phyloP scores from a whole-genome alignment of 2,797 vertebrate genomes.

The Pagetopsis macropterus region DNA sequence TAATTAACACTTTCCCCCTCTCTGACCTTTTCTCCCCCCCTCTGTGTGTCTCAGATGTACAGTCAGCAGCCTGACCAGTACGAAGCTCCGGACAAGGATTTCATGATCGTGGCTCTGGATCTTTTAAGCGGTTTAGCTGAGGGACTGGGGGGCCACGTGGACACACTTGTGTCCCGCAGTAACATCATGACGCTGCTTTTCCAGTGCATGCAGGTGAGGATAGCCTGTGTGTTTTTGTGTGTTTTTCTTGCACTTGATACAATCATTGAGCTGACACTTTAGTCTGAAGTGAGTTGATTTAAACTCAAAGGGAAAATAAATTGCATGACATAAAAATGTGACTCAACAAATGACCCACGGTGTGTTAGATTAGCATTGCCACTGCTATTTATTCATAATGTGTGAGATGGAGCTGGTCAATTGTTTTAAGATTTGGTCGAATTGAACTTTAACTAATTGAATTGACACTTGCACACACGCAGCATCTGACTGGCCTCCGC shows the following conservation, averaged over 20 bases:
- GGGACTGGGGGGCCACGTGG: slow-evolving; percentile 90
- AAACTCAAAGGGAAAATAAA: background rate
- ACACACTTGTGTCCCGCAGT: slow-evolving; percentile 91
- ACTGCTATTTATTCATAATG: background rate
- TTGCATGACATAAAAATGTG: background rate
- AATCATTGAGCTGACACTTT: background rate
- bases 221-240: slow-evolving; percentile 15
- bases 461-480: background rate
- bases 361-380: background rate
- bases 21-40: background rate
- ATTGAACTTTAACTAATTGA: background rate
- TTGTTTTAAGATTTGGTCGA: background rate
- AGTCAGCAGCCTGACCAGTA: slow-evolving; percentile 94
- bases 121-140: slow-evolving; percentile 93
- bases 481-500: background rate
- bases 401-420: background rate
- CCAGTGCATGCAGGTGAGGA: slow-evolving; percentile 94
- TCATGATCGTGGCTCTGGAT: slow-evolving; percentile 96
- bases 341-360: background rate
- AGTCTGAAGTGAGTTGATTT: background rate
- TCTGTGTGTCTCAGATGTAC: slow-evolving; percentile 86
- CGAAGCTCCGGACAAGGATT: slow-evolving; percentile 95
- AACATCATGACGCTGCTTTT: slow-evolving; percentile 95
- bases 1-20: background rate
- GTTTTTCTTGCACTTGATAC: background rate